Base-by-base conservation (phyloP, 2,113 vertebrate genomes). In the Bagarius yarrelli region DNA sequence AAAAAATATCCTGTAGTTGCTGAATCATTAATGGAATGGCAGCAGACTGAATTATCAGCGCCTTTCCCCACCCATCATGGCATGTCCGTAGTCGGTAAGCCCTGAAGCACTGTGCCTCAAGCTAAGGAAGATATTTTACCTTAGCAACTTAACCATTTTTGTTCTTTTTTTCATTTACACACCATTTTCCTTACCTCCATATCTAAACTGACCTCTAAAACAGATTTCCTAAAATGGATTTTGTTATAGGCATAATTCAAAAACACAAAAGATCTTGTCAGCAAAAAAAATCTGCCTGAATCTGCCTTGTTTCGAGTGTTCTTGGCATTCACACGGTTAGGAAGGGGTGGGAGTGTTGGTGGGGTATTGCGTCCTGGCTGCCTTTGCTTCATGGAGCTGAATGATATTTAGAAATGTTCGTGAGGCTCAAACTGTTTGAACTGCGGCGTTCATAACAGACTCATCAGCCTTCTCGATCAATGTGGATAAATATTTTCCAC, bases 401-500 rank as follows among this genome's bases (percentile, higher is more conserved):
- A 89, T 92, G 90, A 90, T 91, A 90, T 92, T 91, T 91, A 86
- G 85, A 91, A 88, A 90, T 86, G 83, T 89, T 82, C 81, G 83
- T 88, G 88, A 88, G 90, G 88, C 87, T 84, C 89, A 91, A 92
- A 89, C 86, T 85, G 88, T 89, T 90, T 88, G 90, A 92, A 88
- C 86, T 90, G 88, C 86, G 81, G 84, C 82, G 83, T 88, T 89
- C 89, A 89, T 89, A 90, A 92, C 91, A 92, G 88, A 93, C 90
- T 90, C 89, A 89, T 92, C 90, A 88, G 88, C 86, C 86, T 56
- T 78, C 80, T 83, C 81, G 88, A 93, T 93, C 90, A 90, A 93
- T 91, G 88, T 84, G 88, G 91, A 92, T 91, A 91, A 91, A 91
- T 91, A 92, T 92, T 93, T 92, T 90, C 92, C 91, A 91, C 90